Percentiles rank a stretch among this genome's conserved stretches.
Evolutionary conservation across 2,113 vertebrate genomes (phyloP).

Genomic region (Paramormyrops kingsleyae): DNA sequence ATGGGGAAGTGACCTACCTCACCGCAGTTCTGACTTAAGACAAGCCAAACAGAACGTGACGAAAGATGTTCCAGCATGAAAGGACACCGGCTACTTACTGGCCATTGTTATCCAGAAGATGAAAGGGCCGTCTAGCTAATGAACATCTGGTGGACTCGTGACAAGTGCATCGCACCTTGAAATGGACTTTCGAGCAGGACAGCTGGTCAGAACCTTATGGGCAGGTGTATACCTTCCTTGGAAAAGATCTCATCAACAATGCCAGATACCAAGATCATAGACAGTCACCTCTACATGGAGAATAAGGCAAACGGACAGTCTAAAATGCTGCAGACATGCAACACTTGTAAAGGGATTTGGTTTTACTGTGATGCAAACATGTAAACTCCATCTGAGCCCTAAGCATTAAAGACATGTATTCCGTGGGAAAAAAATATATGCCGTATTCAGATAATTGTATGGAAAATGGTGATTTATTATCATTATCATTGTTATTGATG

Average conservation of each 20-base stretch:
- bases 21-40: background rate
- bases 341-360: background rate
- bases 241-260: constrained; percentile 23
- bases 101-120: constrained; percentile 69
- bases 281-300: background rate
- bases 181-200: constrained; percentile 59
- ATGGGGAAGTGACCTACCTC: background rate
- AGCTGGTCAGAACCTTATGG: constrained; percentile 58
- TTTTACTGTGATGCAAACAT: background rate
- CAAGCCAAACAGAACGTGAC: constrained; percentile 31
- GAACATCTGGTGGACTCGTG: constrained; percentile 66
- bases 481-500: background rate
- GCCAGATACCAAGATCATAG: background rate
- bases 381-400: background rate
- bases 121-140: constrained; percentile 63
- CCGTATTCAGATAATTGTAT: background rate
- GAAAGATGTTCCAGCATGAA: constrained; percentile 57
- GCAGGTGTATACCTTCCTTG: constrained; percentile 57
- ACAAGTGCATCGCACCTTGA: constrained; percentile 46
- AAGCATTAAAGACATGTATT: background rate
- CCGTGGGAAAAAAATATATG: background rate
- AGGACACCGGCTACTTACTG: constrained; percentile 50
- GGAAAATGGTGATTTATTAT: background rate
- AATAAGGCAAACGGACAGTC: background rate
- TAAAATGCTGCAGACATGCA: background rate